These are phyloP conservation scores for Psammodynastes pulverulentus DNA, from an alignment of 2,113 vertebrate species.

Conservation along the genomic window DNA sequence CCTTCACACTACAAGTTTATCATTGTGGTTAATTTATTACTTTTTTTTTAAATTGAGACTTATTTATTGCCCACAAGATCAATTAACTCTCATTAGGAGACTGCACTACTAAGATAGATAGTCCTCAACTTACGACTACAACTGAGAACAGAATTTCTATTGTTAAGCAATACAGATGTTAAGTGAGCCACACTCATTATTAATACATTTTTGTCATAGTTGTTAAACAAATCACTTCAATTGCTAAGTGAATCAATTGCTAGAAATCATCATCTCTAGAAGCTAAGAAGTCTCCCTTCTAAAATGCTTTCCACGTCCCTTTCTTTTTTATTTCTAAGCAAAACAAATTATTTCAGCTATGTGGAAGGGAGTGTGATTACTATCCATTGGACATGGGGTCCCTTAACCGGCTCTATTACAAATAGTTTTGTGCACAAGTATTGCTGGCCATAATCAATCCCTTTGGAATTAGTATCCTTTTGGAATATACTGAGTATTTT, in stretches of 20 bases:
- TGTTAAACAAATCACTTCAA: too few relatives aligned
- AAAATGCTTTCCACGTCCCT: not conserved
- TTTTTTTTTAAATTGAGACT: not conserved
- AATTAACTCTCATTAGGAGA: not conserved
- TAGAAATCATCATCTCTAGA: too few relatives aligned
- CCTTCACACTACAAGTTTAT: not conserved
- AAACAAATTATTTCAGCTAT: not conserved
- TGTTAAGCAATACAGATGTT: too few relatives aligned
- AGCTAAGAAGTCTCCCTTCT: not conserved
- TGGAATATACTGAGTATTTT: not conserved
- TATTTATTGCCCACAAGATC: not conserved
- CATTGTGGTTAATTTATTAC: not conserved
- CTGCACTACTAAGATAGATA: too few relatives aligned
- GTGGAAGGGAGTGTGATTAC: not conserved
- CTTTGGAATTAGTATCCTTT: not conserved
- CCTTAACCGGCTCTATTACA: not conserved
- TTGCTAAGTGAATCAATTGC: too few relatives aligned
- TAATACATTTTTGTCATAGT: too few relatives aligned
- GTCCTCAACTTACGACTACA: too few relatives aligned
- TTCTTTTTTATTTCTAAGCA: not conserved
- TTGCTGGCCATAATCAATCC: not conserved
- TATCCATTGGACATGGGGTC: not conserved
- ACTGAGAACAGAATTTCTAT: too few relatives aligned
- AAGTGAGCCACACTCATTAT: too few relatives aligned
- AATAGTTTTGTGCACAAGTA: not conserved